Evolutionary conservation across 2,113 vertebrate species (phyloP).

Genomic region (Nycticorax nycticorax): DNA sequence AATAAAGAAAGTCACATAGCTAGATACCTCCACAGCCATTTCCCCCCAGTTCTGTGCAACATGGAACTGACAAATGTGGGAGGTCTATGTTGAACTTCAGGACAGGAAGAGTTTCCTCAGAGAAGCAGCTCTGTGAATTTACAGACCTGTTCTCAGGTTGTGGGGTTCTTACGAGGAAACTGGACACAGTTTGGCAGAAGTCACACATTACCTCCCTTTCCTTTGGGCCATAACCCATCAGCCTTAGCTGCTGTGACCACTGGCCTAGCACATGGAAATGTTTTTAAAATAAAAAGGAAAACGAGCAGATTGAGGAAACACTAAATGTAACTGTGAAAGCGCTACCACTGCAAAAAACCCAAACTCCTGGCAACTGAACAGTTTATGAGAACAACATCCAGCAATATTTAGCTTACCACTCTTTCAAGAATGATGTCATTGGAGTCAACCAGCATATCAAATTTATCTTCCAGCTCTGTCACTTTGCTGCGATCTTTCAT

Average conservation of each 20-base stretch:
- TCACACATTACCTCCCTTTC: background rate
- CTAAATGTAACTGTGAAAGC: background rate
- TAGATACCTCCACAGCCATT: background rate
- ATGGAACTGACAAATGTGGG: background rate
- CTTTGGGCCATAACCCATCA: background rate
- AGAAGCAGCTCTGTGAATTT: background rate
- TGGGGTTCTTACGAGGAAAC: too few species aligned
- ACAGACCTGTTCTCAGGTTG: background rate
- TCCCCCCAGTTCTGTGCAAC: background rate
- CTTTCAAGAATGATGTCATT: constrained; percentile 92
- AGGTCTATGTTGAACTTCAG: background rate
- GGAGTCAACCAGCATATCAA: constrained; percentile 91
- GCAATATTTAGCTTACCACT: constrained; percentile 83
- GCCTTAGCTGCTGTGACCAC: background rate
- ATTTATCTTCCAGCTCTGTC: constrained; percentile 90
- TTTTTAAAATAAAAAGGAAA: background rate
- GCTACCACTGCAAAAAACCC: too few species aligned
- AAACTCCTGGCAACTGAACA: background rate
- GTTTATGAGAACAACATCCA: background rate
- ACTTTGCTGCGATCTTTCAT: constrained; percentile 81
- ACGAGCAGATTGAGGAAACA: background rate
- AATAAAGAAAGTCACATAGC: background rate
- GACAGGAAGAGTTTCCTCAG: background rate
- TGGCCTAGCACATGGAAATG: background rate
- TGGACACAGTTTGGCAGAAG: too few species aligned